Percentiles rank a stretch among this genome's conserved stretches.
Evolutionary conservation across 2,888 invertebrate genomes (phyloP).

Genomic region (Lithophane leautieri): DNA sequence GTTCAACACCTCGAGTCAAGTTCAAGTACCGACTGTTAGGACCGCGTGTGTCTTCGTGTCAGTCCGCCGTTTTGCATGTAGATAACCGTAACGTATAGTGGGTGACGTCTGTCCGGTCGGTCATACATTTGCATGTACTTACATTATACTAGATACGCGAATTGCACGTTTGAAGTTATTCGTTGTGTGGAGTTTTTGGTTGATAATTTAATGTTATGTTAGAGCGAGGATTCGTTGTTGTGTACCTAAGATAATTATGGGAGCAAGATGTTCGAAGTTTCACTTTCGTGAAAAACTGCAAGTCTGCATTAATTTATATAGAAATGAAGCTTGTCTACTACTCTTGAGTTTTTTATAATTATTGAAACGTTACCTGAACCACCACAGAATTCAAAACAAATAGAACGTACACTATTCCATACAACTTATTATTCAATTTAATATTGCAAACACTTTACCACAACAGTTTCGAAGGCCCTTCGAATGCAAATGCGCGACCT

Average conservation of each 20-base stretch:
- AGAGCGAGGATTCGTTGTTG: not conserved
- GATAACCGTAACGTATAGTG: constrained; percentile 68
- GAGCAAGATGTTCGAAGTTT: not conserved
- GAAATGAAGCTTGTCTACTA: constrained; percentile 28
- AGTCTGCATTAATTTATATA: constrained; percentile 29
- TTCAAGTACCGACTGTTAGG: constrained; percentile 83
- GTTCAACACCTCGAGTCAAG: constrained; percentile 80
- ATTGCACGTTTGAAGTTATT: constrained; percentile 62
- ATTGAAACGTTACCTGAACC: constrained; percentile 40
- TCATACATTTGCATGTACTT: constrained; percentile 79
- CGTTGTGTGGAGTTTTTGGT: constrained; percentile 21
- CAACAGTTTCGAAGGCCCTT: constrained; percentile 16
- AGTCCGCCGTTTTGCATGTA: constrained; percentile 72
- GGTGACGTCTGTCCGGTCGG: constrained; percentile 78
- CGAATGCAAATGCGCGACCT: constrained; percentile 43
- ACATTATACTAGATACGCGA: constrained; percentile 75
- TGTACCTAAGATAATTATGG: not conserved
- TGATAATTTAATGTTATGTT: constrained; percentile 6
- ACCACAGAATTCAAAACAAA: constrained; percentile 4
- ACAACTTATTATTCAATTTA: constrained; percentile 8
- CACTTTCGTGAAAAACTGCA: not conserved
- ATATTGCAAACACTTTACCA: constrained; percentile 4
- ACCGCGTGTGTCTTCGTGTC: constrained; percentile 75
- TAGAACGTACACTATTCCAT: not conserved
- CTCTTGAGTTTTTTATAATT: constrained; percentile 10